These are phyloP conservation scores for Falco rusticolus DNA, from an alignment of 2,797 vertebrate species.

Conservation along the genomic window DNA sequence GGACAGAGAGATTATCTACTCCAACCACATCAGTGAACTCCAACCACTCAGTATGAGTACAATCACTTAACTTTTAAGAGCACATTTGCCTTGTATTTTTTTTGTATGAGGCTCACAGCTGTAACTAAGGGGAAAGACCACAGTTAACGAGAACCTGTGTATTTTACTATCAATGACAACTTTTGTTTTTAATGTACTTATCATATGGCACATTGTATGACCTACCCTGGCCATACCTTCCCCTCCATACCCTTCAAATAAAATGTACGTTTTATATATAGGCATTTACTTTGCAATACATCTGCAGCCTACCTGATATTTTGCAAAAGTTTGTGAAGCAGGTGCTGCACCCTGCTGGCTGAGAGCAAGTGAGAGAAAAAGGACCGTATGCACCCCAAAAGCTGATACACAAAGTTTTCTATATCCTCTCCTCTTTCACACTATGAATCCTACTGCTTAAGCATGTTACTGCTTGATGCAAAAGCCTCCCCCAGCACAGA, in stretches of 20 bases:
- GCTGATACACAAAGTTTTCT: rapidly evolving
- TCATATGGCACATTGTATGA: rapidly evolving
- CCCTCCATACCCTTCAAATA: not conserved
- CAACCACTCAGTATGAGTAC: not conserved
- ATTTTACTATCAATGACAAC: not conserved
- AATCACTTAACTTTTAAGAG: not conserved
- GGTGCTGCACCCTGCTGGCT: constrained; percentile 69
- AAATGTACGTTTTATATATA: rapidly evolving
- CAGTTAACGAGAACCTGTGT: too few species aligned
- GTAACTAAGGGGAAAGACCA: not conserved
- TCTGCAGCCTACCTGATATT: not conserved
- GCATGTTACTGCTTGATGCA: not conserved
- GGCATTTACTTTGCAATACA: not conserved
- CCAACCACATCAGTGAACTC: not conserved
- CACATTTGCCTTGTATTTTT: not conserved
- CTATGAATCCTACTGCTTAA: not conserved
- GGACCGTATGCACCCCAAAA: not conserved
- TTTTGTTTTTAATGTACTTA: not conserved
- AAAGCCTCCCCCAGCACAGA: not conserved
- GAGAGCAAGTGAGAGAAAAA: not conserved
- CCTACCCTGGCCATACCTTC: not conserved
- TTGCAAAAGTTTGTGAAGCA: not conserved
- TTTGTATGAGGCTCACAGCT: not conserved
- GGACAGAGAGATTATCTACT: not conserved
- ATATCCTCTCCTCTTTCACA: not conserved